phyloP scores from a whole-genome alignment of 2,113 vertebrate genomes.

The Paradisaea rubra region DNA sequence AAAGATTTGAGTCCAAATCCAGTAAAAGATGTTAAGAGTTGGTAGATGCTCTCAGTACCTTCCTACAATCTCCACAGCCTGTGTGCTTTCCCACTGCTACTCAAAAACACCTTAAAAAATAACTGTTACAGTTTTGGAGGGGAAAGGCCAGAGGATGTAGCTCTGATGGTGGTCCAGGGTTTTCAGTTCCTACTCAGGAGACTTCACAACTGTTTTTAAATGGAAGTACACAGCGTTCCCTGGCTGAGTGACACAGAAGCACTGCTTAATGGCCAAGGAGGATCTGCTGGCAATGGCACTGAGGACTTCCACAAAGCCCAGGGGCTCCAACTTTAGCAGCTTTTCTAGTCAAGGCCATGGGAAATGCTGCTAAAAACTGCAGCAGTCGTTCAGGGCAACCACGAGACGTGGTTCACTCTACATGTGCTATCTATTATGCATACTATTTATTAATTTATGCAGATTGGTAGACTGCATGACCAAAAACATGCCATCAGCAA shows the following conservation, averaged over 20 bases:
- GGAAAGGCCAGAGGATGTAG: not conserved
- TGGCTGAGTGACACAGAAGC: not conserved
- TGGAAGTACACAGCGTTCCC: not conserved
- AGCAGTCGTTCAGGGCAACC: not conserved
- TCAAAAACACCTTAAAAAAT: constrained; percentile 9
- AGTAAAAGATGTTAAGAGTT: not conserved
- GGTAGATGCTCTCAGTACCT: not conserved
- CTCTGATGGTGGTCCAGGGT: not conserved
- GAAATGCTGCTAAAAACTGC: not conserved
- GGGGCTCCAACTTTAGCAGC: not conserved
- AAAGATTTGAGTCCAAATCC: not conserved
- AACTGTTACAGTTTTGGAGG: not conserved
- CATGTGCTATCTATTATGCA: not conserved
- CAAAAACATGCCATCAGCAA: constrained; percentile 27
- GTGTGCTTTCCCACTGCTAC: not conserved
- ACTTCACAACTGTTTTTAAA: not conserved
- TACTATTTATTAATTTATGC: constrained; percentile 48
- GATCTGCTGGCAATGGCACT: not conserved
- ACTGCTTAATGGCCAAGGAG: not conserved
- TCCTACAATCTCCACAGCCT: not conserved
- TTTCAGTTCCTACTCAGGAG: constrained; percentile 5
- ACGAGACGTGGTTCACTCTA: not conserved
- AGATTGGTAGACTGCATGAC: constrained; percentile 23
- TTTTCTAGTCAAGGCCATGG: not conserved
- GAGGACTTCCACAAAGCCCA: not conserved